phyloP scores from a whole-genome alignment of 2,113 vertebrate species.

The Oryzias woworae region DNA sequence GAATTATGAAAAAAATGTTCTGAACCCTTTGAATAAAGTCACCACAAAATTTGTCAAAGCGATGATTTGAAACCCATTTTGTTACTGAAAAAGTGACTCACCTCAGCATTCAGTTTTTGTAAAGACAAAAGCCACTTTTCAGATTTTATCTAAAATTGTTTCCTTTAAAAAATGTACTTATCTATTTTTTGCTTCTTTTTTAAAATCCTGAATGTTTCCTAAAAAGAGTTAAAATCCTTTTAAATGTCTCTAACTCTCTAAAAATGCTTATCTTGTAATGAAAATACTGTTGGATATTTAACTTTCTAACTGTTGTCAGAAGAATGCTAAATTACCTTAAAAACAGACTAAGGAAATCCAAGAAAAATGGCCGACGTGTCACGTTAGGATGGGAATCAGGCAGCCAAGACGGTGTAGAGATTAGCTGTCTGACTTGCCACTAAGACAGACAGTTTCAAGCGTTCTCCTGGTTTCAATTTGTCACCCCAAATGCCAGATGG shows the following conservation, averaged over 20 bases:
- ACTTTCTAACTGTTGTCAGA: conserved; percentile 44
- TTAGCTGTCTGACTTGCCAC: conserved; percentile 64
- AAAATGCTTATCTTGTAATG: conserved; percentile 26
- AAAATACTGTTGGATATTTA: conserved; percentile 52
- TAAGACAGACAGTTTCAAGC: conserved; percentile 56
- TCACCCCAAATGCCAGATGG: conserved; percentile 51
- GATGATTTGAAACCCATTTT: conserved; percentile 12
- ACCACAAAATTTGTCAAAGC: conserved; percentile 38
- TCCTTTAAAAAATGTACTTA: no score
- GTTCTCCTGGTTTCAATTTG: conserved; percentile 58
- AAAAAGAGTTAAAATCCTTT: no score
- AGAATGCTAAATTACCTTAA: conserved; percentile 52
- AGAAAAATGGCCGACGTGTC: conserved; percentile 36
- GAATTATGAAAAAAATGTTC: conserved; percentile 31
- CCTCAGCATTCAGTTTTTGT: no score
- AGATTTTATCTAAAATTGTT: no score
- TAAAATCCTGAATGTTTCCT: no score
- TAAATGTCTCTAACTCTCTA: background rate
- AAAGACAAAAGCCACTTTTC: no score
- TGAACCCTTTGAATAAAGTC: conserved; percentile 46
- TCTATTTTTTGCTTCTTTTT: no score
- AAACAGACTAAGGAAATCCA: conserved; percentile 35
- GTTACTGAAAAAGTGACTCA: background rate
- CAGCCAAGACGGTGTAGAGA: conserved; percentile 55
- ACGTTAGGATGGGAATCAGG: conserved; percentile 63